A percentile compares a stretch with the other conserved stretches of the same genome.
Conservation (phyloP, 2,113 vertebrate genomes). For the Scolopax mira region DNA sequence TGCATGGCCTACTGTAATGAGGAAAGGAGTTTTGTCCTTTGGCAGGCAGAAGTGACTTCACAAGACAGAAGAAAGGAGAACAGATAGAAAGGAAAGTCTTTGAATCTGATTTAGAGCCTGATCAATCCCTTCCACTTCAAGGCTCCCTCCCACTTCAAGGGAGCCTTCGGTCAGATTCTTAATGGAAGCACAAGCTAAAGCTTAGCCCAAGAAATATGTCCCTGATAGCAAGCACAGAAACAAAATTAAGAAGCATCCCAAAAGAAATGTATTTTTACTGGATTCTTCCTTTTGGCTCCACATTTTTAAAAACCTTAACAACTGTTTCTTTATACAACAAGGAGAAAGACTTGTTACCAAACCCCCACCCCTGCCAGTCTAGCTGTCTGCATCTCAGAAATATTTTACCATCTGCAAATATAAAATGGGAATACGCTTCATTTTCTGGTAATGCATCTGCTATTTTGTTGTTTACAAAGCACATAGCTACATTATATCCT, state of each 20-base stretch:
- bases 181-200: slow-evolving; percentile 1
- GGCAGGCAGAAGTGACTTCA: background rate
- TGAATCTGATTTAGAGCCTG: background rate
- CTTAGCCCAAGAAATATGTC: slow-evolving; percentile 5
- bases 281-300: slow-evolving; percentile 50
- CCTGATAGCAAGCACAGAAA: slow-evolving; percentile 49
- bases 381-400: slow-evolving; percentile 57
- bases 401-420: slow-evolving; percentile 38
- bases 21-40: background rate
- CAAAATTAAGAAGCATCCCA: slow-evolving; percentile 36
- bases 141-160: background rate
- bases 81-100: background rate
- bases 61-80: background rate
- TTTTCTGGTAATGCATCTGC: slow-evolving; percentile 50
- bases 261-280: slow-evolving; percentile 70
- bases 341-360: background rate
- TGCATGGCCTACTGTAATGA: background rate
- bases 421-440: slow-evolving; percentile 64
- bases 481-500: slow-evolving; percentile 67
- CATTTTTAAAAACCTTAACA: slow-evolving; percentile 15
- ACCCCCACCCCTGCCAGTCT: background rate
- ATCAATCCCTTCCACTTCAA: background rate
- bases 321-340: slow-evolving; percentile 14
- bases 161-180: background rate
- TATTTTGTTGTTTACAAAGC: slow-evolving; percentile 66